Evolutionary conservation across 2,113 vertebrate species (phyloP).

Genomic region (Hyaena hyaena): DNA sequence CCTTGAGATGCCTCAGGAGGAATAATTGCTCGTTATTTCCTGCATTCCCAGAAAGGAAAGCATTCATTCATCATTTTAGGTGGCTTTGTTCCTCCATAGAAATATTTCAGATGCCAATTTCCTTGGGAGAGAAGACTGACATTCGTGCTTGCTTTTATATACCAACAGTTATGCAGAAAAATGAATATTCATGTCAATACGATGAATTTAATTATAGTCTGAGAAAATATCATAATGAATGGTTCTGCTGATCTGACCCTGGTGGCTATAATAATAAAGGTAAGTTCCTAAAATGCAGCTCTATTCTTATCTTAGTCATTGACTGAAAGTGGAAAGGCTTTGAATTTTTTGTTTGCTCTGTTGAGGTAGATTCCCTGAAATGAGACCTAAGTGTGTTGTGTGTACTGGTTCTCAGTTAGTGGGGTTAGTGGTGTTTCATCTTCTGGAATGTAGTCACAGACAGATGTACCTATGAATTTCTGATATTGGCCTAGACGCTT

Average conservation of each 20-base stretch:
- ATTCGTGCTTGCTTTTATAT: slow-evolving; percentile 52
- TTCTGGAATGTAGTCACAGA: not conserved
- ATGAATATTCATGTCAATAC: slow-evolving; percentile 74
- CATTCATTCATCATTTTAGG: slow-evolving; percentile 17
- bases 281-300: slow-evolving; percentile 20
- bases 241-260: slow-evolving; percentile 40
- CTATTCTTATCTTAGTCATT: not conserved
- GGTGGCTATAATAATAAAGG: slow-evolving; percentile 40
- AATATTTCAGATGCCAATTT: slow-evolving; percentile 72
- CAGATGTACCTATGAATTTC: not conserved
- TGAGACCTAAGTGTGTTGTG: not conserved
- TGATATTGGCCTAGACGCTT: not conserved
- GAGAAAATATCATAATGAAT: slow-evolving; percentile 64
- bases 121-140: slow-evolving; percentile 32
- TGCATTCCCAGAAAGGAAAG: not conserved
- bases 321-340: slow-evolving; percentile 15
- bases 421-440: not conserved
- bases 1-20: not conserved
- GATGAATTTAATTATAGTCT: slow-evolving; percentile 69
- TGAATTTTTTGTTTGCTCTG: slow-evolving; percentile 45
- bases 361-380: slow-evolving; percentile 5
- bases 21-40: not conserved
- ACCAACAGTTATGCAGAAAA: slow-evolving; percentile 49
- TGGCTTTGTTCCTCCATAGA: not conserved
- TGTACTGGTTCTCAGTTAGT: not conserved